These are phyloP conservation scores for Pachycephala philippinensis DNA, from an alignment of 2,113 vertebrate species.

Conservation along the genomic window DNA sequence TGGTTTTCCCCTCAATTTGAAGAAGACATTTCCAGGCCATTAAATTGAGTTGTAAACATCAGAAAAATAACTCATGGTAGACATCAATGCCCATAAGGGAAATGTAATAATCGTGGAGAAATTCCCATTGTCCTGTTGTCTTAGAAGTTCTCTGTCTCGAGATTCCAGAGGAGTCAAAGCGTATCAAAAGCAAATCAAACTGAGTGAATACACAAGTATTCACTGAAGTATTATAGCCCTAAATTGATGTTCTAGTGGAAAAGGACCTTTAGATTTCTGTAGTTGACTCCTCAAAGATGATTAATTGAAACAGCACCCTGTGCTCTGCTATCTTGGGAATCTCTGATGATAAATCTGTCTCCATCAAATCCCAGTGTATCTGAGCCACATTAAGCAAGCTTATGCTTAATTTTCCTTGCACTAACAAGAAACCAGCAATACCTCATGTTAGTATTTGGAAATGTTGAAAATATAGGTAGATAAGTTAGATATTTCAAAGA, in stretches of 20 bases:
- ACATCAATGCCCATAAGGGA: background rate
- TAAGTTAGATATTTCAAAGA: background rate
- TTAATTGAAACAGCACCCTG: background rate
- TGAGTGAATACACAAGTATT: background rate
- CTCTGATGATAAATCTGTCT: background rate
- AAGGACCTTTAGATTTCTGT: background rate
- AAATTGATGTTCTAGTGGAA: background rate
- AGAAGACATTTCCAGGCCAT: background rate
- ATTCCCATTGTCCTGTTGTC: background rate
- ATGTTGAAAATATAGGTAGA: background rate
- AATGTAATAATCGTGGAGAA: background rate
- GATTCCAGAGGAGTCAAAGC: background rate
- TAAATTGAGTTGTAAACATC: background rate
- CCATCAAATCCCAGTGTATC: background rate
- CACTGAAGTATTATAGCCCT: background rate
- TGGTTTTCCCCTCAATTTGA: background rate
- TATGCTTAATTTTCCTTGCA: background rate
- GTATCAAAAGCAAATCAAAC: background rate
- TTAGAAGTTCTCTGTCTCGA: background rate
- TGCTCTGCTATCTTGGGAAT: background rate
- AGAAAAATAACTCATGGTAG: background rate
- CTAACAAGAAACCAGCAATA: background rate
- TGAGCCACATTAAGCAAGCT: background rate
- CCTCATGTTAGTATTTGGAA: background rate
- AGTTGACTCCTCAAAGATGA: background rate